Evolutionary conservation across 1,140 invertebrate genomes (phyloP).

Genomic region (Pantala flavescens): DNA sequence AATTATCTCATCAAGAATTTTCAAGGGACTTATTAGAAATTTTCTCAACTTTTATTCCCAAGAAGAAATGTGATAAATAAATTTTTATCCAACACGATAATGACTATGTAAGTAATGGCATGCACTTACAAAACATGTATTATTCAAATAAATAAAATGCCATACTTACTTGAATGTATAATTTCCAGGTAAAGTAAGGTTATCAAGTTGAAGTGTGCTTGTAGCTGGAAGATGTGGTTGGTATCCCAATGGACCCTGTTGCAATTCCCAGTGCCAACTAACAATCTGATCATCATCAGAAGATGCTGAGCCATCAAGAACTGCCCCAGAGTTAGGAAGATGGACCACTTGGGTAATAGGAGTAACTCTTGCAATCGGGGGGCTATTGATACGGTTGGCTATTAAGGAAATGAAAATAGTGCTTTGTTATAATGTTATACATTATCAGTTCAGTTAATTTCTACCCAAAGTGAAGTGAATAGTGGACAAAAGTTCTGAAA

Average conservation of each 20-base stretch:
- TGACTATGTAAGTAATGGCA: too few species aligned
- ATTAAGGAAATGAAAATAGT: neutral
- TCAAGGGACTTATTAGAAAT: too few species aligned
- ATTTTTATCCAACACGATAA: too few species aligned
- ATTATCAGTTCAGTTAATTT: too few species aligned
- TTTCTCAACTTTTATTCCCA: too few species aligned
- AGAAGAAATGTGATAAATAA: too few species aligned
- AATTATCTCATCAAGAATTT: too few species aligned
- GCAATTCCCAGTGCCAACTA: constrained; percentile 84
- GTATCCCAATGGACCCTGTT: constrained; percentile 76
- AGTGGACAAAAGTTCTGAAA: too few species aligned
- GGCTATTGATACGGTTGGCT: constrained; percentile 75
- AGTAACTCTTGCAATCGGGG: constrained; percentile 75
- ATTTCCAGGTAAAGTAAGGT: constrained; percentile 73
- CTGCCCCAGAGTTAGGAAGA: constrained; percentile 76
- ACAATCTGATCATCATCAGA: constrained; percentile 74
- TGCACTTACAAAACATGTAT: too few species aligned
- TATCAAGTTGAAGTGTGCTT: constrained; percentile 72
- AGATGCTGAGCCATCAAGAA: constrained; percentile 73
- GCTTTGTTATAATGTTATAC: too few species aligned
- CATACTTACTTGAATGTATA: constrained; percentile 71
- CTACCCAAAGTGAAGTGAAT: too few species aligned
- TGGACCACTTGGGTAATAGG: constrained; percentile 75
- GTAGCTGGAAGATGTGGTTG: constrained; percentile 64
- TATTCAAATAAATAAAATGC: too few species aligned